Evolutionary conservation across 2,888 invertebrate genomes (phyloP).

Genomic region (Volucella inanis): DNA sequence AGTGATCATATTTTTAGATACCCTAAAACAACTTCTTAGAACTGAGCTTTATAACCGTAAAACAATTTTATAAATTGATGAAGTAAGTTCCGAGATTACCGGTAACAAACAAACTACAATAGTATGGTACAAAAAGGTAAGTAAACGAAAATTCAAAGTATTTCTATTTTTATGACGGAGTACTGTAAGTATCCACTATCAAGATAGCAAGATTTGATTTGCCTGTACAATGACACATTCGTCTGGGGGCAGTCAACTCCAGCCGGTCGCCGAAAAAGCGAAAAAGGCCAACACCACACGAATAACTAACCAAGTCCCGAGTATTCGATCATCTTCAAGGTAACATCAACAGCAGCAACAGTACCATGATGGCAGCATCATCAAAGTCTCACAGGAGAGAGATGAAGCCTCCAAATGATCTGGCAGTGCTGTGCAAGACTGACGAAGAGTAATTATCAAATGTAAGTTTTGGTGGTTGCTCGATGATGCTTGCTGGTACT

Average conservation of each 20-base stretch:
- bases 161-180: no score
- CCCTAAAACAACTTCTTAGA: no score
- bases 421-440: conserved; percentile 28
- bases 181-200: conserved; percentile 1
- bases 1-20: no score
- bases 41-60: no score
- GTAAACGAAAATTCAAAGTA: no score
- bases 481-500: no score
- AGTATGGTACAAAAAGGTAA: neutral
- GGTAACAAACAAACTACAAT: no score
- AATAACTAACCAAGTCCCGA: conserved; percentile 66
- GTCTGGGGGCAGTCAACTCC: conserved; percentile 71
- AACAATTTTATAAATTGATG: no score
- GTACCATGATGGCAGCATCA: conserved; percentile 26
- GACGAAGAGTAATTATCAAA: conserved; percentile 73
- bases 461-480: conserved; percentile 29
- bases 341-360: conserved; percentile 65
- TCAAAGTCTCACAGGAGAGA: conserved; percentile 28
- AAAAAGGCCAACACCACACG: conserved; percentile 57
- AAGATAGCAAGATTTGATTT: conserved; percentile 40
- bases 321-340: conserved; percentile 73
- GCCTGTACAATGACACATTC: conserved; percentile 71
- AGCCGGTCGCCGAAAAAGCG: conserved; percentile 47
- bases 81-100: no score
- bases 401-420: conserved; percentile 26